Percentiles rank a stretch among this genome's conserved stretches.
Conservation (phyloP, 2,113 vertebrate species). For the Girardinichthys multiradiatus region DNA sequence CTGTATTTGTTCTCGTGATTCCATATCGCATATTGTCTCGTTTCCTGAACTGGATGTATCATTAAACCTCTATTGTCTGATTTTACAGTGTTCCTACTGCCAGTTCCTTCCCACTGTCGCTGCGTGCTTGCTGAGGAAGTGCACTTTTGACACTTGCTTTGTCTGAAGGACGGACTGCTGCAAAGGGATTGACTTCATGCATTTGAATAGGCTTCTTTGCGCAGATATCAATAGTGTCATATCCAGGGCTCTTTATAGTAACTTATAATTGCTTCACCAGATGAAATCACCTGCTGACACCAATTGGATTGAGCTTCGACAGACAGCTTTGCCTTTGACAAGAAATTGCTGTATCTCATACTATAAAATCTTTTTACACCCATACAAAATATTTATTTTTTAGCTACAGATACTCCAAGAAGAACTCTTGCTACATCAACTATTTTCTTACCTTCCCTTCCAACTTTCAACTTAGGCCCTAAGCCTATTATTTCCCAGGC, state of each 20-base stretch:
- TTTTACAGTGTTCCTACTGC: too few relatives aligned
- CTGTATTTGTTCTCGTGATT: background rate
- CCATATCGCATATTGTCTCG: background rate
- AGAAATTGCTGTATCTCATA: background rate
- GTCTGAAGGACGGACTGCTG: too few relatives aligned
- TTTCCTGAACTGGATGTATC: too few relatives aligned
- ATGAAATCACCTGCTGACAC: background rate
- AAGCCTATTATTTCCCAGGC: slow-evolving; percentile 13
- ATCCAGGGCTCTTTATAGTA: background rate
- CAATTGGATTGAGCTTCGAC: background rate
- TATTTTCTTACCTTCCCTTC: slow-evolving; percentile 12
- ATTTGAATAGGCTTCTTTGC: too few relatives aligned
- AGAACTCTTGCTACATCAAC: slow-evolving; percentile 12
- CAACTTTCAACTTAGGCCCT: slow-evolving; percentile 11
- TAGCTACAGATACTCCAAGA: background rate
- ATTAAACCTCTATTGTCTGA: too few relatives aligned
- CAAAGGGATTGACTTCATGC: too few relatives aligned
- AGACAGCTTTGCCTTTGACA: too few relatives aligned
- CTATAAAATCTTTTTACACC: background rate
- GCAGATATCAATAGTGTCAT: background rate
- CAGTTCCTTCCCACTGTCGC: too few relatives aligned
- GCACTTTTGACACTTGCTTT: too few relatives aligned
- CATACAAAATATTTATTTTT: background rate
- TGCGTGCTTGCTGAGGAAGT: too few relatives aligned
- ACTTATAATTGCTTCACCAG: background rate